Evolutionary conservation across 2,113 vertebrate genomes (phyloP).

Genomic region (Phodopus roborovskii): DNA sequence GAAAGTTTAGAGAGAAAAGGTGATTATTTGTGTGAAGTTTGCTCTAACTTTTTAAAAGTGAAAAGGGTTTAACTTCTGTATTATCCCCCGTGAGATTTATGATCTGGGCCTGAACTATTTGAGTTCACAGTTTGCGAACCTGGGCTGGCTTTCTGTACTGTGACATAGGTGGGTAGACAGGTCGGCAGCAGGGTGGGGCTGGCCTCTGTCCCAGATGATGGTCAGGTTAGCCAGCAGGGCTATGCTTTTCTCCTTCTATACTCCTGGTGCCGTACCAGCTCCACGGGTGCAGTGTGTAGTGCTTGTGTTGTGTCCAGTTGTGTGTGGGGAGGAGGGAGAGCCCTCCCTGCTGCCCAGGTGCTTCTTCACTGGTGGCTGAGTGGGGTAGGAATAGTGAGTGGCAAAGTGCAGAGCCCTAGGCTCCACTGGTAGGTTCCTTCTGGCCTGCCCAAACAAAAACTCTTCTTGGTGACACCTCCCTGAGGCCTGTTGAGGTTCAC

Average conservation of each 20-base stretch:
- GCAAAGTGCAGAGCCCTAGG: background rate
- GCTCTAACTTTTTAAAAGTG: background rate
- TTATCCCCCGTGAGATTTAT: background rate
- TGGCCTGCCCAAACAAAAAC: background rate
- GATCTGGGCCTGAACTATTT: background rate
- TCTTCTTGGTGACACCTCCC: background rate
- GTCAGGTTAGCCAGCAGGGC: background rate
- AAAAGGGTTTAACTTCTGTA: background rate
- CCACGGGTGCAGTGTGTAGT: background rate
- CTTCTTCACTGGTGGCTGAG: background rate
- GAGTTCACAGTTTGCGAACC: background rate
- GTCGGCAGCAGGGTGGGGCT: background rate
- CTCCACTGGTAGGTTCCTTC: background rate
- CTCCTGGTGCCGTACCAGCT: background rate
- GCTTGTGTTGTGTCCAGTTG: background rate
- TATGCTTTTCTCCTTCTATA: background rate
- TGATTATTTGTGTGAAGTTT: background rate
- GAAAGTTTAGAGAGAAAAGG: background rate
- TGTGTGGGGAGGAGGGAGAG: background rate
- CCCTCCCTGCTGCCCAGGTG: background rate
- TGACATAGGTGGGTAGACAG: background rate
- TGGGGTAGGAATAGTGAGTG: background rate
- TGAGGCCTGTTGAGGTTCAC: background rate
- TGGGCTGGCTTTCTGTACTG: background rate
- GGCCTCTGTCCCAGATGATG: background rate